These are phyloP conservation scores for Nematopogon swammerdamellus DNA, from an alignment of 2,888 invertebrate species.

Conservation along the genomic window DNA sequence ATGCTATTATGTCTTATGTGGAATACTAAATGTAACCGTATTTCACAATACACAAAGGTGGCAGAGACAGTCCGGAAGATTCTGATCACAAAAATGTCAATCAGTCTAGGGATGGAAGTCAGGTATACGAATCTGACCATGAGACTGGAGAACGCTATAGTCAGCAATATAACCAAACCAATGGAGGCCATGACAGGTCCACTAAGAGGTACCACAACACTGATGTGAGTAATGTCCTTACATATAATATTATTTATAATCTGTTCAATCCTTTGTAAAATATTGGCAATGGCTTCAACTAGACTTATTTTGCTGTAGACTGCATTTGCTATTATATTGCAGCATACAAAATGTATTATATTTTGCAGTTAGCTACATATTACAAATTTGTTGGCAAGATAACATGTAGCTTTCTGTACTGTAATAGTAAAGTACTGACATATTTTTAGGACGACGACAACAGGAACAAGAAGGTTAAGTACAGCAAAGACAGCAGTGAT, in stretches of 20 bases:
- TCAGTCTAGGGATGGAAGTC: slow-evolving; percentile 20
- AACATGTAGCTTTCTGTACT: slow-evolving; percentile 2
- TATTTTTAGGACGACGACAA: slow-evolving; percentile 32
- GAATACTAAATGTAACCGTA: no score
- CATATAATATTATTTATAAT: background rate
- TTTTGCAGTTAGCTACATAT: no score
- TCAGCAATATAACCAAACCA: slow-evolving; percentile 21
- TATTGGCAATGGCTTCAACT: no score
- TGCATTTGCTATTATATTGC: no score
- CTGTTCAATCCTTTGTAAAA: background rate
- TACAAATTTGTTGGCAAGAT: no score
- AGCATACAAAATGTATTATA: no score
- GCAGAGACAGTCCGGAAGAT: slow-evolving; percentile 17
- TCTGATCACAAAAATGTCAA: slow-evolving; percentile 27
- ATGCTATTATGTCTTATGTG: no score
- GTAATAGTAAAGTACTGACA: background rate
- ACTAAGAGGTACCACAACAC: slow-evolving; percentile 39
- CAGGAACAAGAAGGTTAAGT: slow-evolving; percentile 20
- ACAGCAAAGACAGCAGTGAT: slow-evolving; percentile 20
- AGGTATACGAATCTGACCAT: slow-evolving; percentile 5
- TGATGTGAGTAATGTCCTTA: slow-evolving; percentile 27
- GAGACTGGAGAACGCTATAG: slow-evolving; percentile 15
- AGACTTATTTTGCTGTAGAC: no score
- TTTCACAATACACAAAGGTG: background rate
- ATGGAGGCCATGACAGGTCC: slow-evolving; percentile 30